Base-by-base conservation (phyloP, 2,888 invertebrate genomes). In the Smittia sp. region DNA sequence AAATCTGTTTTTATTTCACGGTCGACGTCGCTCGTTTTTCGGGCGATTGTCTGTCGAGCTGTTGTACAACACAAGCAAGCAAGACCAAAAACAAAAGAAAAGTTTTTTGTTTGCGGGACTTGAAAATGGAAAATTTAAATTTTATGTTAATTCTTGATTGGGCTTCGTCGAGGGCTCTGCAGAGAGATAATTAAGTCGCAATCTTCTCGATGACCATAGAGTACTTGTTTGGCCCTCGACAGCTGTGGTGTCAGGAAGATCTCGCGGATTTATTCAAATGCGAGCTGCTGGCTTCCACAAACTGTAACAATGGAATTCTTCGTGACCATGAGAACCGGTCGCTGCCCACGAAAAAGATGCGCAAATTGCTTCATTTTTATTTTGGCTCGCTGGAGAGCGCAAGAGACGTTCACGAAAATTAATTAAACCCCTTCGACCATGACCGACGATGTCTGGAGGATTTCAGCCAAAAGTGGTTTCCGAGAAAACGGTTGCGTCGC, bases 391-490 rank as follows among this genome's bases (percentile, higher is more conserved):
- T n/a, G 22, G 22, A 25, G 32, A 32, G 32, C 3, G 32, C 32
- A 32, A 32, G 32, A 63, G 20, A 63, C 18, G 9, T 2, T 20
- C 20, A 32, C 25, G 32, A 39, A 62, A 72, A 39, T 62, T 72
- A 72, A 72, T 72, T 72, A 72, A 62, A 62, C 15, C 25, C 20
- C 11, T 2, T 22, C 22, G 27, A 62, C 58, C 72, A 39, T 72
- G 72, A 72, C 72, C 22, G 69, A 24, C 20, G 62, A 25, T 72
- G 72, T 72, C 72, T 72, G 62, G 69, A 72, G 39, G 62, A 72
- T 39, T 72, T 62, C 18, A 6, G 22, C 22, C 22, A 3, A 58
- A 58, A 22, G 58, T n/a, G 58, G 58, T 58, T 58, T 58, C 58
- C 22, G n/a, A 58, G 58, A 58, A 58, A 20, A 24, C 58, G 6